Base-by-base conservation (phyloP, 1,140 invertebrate genomes). In the Spodoptera frugiperda region DNA sequence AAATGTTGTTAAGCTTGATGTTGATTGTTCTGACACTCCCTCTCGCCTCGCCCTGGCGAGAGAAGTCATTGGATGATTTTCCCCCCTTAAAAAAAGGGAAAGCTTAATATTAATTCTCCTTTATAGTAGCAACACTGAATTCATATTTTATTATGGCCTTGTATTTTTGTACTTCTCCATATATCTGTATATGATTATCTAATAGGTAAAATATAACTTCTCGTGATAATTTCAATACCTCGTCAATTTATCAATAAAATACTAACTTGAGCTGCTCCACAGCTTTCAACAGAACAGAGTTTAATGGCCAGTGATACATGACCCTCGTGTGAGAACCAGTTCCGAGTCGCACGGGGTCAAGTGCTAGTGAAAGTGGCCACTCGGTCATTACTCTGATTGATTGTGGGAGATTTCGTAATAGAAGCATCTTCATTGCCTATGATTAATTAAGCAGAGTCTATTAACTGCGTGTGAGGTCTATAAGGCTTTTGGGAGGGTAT, bases 361-460 rank as follows among this genome's bases (percentile, higher is more conserved):
- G 71, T 61, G n/a, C 54, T 49, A 59, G 70, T 9, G 70, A 73
- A 73, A 73, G 70, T 72, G 70, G 17, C 33, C 25, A 17, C 65
- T 25, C 57, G 57, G 39, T 73, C 71, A 48, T 73, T 49, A 61
- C 44, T 17, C 65, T 68, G 49, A 68, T 59, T 59, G 44, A 61
- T 73, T 25, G 14, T 49, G 53, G 46, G 15, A 67, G 11, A 67
- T 25, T 21, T 39, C 2, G 63, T 49, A 49, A 49, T 70, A 19
- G 33, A 44, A 19, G 33, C 54, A 67, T 67, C 39, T 49, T 46
- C 61, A 19, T 12, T 17, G 17, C 21, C 14, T 6, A 8, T 25
- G 44, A 67, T 67, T 67, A 67, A 67, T 49, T 46, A 17, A 48
- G 21, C 21, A 8, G 33, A 8, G 49, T 19, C 59, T 8, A 12